Percentiles rank a stretch among this genome's conserved stretches.
phyloP scores from a whole-genome alignment of 2,113 vertebrate genomes.

The Triplophysa dalaica region DNA sequence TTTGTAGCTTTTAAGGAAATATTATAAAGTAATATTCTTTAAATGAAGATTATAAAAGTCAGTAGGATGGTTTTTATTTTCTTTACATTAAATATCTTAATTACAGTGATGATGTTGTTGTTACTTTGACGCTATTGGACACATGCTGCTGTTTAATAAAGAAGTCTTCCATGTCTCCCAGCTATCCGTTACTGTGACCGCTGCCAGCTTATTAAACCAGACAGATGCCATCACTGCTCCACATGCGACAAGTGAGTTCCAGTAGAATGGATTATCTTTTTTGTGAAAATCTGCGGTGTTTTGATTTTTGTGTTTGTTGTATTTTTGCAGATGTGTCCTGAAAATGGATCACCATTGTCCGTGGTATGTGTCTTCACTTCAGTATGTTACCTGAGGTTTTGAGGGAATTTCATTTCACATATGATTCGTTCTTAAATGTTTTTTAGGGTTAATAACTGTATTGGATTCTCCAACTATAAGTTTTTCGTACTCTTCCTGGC shows the following conservation, averaged over 20 bases:
- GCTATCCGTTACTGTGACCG: conserved; percentile 94
- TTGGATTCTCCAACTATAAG: conserved; percentile 78
- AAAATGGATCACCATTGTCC: conserved; percentile 99
- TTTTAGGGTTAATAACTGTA: conserved; percentile 77
- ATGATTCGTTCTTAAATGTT: not conserved
- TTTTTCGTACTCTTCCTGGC: conserved; percentile 91
- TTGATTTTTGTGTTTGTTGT: not conserved
- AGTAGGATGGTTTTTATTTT: too few species aligned
- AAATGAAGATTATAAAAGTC: too few species aligned
- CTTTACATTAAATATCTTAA: too few species aligned
- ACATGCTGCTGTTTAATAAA: not conserved
- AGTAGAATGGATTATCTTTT: not conserved
- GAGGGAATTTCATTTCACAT: not conserved
- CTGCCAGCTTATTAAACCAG: conserved; percentile 96
- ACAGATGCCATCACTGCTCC: conserved; percentile 96
- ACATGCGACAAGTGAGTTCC: conserved; percentile 88
- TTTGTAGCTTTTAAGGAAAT: too few species aligned
- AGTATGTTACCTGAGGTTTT: too few species aligned
- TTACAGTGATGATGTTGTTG: too few species aligned
- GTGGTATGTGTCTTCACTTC: conserved; percentile 78
- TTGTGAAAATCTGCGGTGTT: not conserved
- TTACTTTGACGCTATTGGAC: not conserved
- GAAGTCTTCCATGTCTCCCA: conserved; percentile 60
- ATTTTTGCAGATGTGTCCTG: conserved; percentile 83
- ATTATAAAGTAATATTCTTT: too few species aligned